Conservation (phyloP, 2,888 invertebrate genomes). For the Drosophila fulvimacula region DNA sequence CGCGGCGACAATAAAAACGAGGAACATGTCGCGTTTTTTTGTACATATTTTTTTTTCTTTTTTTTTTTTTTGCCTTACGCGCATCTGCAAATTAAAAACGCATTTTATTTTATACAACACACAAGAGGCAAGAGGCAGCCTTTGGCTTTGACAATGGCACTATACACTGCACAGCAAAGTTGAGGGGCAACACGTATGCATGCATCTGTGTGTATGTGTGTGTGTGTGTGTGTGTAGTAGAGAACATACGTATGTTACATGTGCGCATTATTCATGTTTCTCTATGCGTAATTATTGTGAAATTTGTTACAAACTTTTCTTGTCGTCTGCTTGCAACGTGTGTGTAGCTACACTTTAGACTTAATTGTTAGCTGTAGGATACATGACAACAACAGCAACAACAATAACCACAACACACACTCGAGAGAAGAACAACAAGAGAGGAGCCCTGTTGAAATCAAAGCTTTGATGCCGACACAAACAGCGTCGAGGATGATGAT, state of each 20-base stretch:
- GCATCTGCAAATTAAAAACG: slow-evolving; percentile 81
- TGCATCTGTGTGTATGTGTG: neutral
- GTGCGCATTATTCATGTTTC: slow-evolving; percentile 48
- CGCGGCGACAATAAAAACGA: slow-evolving; percentile 68
- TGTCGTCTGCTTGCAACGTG: slow-evolving; percentile 56
- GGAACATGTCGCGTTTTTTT: slow-evolving; percentile 50
- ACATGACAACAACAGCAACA: slow-evolving; percentile 63
- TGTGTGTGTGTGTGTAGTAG: neutral
- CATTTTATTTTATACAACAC: slow-evolving; percentile 72
- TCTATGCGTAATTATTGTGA: slow-evolving; percentile 68
- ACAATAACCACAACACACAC: slow-evolving; percentile 48
- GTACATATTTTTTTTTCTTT: slow-evolving; percentile 1
- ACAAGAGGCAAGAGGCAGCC: slow-evolving; percentile 43
- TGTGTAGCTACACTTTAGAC: slow-evolving; percentile 73
- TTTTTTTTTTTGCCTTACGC: slow-evolving; percentile 62
- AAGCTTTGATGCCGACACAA: slow-evolving; percentile 76
- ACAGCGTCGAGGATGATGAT: slow-evolving; percentile 22
- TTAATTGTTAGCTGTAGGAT: slow-evolving; percentile 79
- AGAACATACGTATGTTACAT: slow-evolving; percentile 48
- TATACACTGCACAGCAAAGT: slow-evolving; percentile 44
- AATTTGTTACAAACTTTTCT: slow-evolving; percentile 64
- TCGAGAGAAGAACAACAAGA: slow-evolving; percentile 47
- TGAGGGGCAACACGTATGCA: slow-evolving; percentile 9
- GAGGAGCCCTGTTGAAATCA: slow-evolving; percentile 74
- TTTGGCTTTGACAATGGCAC: slow-evolving; percentile 69